Conservation (phyloP, 2,888 invertebrate species). For the Xestia c-nigrum region DNA sequence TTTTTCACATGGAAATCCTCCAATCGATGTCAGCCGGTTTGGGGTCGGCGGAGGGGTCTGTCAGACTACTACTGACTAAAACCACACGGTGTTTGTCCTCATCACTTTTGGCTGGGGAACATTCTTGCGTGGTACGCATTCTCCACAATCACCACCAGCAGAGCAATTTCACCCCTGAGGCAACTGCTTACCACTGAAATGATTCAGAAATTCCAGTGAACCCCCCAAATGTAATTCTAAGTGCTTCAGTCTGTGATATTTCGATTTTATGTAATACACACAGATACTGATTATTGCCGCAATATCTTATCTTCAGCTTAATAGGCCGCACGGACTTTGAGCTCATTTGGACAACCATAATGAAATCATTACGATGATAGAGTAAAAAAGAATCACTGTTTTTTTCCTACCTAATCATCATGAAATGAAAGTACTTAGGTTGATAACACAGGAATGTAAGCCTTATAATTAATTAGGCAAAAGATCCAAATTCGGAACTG, state of each 20-base stretch:
- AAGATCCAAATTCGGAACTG: not conserved
- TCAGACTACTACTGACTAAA: no score
- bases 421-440: not conserved
- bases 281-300: not conserved
- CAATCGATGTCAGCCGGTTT: no score
- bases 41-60: no score
- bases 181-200: not conserved
- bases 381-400: not conserved
- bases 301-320: conserved; percentile 41
- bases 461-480: not conserved
- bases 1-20: no score
- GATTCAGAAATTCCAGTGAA: not conserved
- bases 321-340: conserved; percentile 41
- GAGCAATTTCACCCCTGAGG: no score
- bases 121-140: no score
- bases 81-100: no score
- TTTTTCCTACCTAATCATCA: conserved; percentile 16
- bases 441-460: conserved; percentile 14
- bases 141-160: no score
- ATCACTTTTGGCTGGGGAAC: no score
- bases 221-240: not conserved
- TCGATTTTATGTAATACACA: not conserved
- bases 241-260: not conserved
- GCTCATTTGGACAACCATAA: conserved; percentile 1
- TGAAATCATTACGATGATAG: conserved; percentile 7